Percentiles rank a stretch among this genome's conserved stretches.
phyloP scores from a whole-genome alignment of 2,797 vertebrate species.

The Pseudopleuronectes americanus region DNA sequence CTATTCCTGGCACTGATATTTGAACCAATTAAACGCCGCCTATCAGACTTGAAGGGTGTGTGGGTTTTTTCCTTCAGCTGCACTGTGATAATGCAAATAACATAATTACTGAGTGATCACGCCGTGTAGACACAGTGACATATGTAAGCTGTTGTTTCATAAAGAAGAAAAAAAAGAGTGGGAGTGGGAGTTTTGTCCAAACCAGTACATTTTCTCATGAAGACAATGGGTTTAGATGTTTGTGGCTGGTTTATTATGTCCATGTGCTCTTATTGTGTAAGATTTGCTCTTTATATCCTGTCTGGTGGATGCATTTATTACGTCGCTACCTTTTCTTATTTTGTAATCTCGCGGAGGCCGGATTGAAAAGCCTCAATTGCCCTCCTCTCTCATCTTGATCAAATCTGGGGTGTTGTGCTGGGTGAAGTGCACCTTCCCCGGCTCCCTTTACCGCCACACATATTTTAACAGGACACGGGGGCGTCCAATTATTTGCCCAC shows the following conservation, averaged over 20 bases:
- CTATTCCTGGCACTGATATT: slow-evolving; percentile 68
- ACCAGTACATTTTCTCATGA: too few species aligned
- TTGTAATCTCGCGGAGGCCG: background rate
- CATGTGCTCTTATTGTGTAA: background rate
- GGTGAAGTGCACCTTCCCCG: slow-evolving; percentile 65
- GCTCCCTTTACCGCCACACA: slow-evolving; percentile 58
- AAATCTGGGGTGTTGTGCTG: slow-evolving; percentile 44
- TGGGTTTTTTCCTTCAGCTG: slow-evolving; percentile 52
- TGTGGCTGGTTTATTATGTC: background rate
- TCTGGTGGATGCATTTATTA: slow-evolving; percentile 35
- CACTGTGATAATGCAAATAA: slow-evolving; percentile 39
- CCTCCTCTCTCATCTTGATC: slow-evolving; percentile 63
- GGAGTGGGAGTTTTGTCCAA: background rate
- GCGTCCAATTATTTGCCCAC: slow-evolving; percentile 80
- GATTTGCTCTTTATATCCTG: background rate
- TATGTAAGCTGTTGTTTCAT: slow-evolving; percentile 36
- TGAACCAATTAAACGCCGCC: slow-evolving; percentile 70
- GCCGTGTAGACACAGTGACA: slow-evolving; percentile 45
- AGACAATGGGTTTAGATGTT: too few species aligned
- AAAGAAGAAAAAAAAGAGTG: background rate
- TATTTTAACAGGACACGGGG: slow-evolving; percentile 70
- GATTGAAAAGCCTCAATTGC: slow-evolving; percentile 57
- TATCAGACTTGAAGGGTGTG: slow-evolving; percentile 66
- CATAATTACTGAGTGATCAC: slow-evolving; percentile 46
- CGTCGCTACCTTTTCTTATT: background rate